Conservation (phyloP, 2,797 vertebrate species). For the Intellagama lesueurii region DNA sequence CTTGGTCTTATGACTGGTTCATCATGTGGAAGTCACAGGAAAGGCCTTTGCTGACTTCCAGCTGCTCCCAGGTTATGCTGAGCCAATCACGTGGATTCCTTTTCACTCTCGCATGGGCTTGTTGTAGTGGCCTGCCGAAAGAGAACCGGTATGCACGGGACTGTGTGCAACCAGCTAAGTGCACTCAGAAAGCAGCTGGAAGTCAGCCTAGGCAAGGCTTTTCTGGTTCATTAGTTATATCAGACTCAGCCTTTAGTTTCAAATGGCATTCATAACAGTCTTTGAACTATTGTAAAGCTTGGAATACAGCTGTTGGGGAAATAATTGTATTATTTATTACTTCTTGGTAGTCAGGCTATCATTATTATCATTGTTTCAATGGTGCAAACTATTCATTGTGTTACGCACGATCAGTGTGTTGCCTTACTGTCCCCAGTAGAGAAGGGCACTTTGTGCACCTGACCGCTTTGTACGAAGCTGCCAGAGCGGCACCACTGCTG, state of each 20-base stretch:
- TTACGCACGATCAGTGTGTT: no score
- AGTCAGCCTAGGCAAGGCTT: neutral
- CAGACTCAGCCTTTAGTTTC: neutral
- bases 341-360: no score
- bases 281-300: no score
- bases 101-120: neutral
- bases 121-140: neutral
- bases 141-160: neutral
- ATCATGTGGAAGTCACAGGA: constrained; percentile 22
- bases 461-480: no score
- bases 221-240: neutral
- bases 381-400: no score
- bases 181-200: neutral
- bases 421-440: no score
- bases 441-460: no score
- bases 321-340: no score
- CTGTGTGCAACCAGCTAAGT: no score
- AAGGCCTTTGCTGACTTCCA: neutral
- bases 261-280: neutral
- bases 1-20: constrained; percentile 16
- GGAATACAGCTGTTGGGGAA: no score
- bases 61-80: neutral
- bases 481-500: no score
- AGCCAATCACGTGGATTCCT: neutral
- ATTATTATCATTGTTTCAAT: no score